Evolutionary conservation across 2,888 invertebrate species (phyloP).

Genomic region (Synanthedon formicaeformis): DNA sequence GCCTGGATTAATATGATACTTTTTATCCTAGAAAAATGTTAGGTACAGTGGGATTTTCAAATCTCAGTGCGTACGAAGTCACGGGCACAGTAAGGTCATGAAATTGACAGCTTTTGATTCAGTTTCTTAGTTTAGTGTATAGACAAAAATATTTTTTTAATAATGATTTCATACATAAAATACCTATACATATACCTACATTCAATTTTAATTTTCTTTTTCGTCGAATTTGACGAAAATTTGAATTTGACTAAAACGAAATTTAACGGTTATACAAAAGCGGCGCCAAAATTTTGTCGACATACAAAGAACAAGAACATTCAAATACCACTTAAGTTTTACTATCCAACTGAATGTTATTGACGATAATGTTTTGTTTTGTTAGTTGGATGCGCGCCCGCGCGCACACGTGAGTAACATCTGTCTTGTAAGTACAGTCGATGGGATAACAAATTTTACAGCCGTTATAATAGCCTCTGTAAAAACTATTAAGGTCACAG

Average conservation of each 20-base stretch:
- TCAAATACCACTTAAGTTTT: slow-evolving; percentile 13
- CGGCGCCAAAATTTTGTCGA: slow-evolving; percentile 14
- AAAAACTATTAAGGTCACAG: no score
- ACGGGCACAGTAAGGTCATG: no score
- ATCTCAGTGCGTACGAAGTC: no score
- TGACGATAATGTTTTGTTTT: slow-evolving; percentile 18
- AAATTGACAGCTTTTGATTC: no score
- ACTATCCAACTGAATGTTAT: slow-evolving; percentile 15
- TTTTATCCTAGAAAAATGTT: no score
- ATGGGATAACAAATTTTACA: no score
- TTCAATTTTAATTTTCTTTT: not conserved
- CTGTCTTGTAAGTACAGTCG: slow-evolving; percentile 27
- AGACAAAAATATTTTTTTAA: no score
- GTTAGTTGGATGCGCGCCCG: slow-evolving; percentile 13
- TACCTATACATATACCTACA: not conserved
- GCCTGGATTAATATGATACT: no score
- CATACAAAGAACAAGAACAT: slow-evolving; percentile 9
- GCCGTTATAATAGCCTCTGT: no score
- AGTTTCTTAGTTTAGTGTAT: no score
- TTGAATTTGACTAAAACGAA: no score
- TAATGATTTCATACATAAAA: not conserved
- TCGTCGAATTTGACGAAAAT: not conserved
- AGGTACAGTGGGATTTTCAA: no score
- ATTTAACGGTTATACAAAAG: not conserved
- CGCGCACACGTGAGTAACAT: slow-evolving; percentile 30